Evolutionary conservation across 2,797 vertebrate genomes (phyloP).

Genomic region (Darevskia nairensis): DNA sequence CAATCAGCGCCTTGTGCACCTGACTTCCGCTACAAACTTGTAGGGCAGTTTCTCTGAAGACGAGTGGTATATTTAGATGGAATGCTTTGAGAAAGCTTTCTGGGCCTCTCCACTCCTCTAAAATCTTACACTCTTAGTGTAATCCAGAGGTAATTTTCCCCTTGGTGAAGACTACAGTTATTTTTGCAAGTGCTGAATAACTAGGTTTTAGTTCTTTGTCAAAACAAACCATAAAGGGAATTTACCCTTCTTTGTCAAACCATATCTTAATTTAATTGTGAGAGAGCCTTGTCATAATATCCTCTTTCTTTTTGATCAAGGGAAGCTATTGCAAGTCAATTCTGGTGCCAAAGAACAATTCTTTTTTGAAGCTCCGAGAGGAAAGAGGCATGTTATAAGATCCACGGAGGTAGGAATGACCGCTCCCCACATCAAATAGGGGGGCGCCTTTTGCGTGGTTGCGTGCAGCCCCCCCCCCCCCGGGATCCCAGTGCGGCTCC

Average conservation of each 20-base stretch:
- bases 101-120: not conserved
- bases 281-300: conserved; percentile 34
- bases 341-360: conserved; percentile 95
- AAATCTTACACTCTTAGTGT: not conserved
- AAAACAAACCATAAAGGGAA: conserved; percentile 10
- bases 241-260: conserved; percentile 6
- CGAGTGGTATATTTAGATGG: not conserved
- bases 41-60: not conserved
- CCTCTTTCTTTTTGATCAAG: conserved; percentile 75
- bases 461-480: too few species aligned
- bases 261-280: conserved; percentile 19
- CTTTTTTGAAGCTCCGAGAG: conserved; percentile 97
- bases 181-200: not conserved
- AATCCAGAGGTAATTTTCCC: not conserved
- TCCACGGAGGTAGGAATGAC: conserved; percentile 84
- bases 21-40: not conserved
- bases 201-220: not conserved
- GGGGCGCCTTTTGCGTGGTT: too few species aligned
- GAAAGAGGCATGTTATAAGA: conserved; percentile 91
- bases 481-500: too few species aligned
- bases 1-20: not conserved
- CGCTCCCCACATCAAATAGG: too few species aligned
- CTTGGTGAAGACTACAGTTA: not conserved
- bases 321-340: conserved; percentile 96
- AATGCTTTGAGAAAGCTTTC: not conserved